Evolutionary conservation across 2,888 invertebrate genomes (phyloP).

Genomic region (Pristionchus japonicus): DNA sequence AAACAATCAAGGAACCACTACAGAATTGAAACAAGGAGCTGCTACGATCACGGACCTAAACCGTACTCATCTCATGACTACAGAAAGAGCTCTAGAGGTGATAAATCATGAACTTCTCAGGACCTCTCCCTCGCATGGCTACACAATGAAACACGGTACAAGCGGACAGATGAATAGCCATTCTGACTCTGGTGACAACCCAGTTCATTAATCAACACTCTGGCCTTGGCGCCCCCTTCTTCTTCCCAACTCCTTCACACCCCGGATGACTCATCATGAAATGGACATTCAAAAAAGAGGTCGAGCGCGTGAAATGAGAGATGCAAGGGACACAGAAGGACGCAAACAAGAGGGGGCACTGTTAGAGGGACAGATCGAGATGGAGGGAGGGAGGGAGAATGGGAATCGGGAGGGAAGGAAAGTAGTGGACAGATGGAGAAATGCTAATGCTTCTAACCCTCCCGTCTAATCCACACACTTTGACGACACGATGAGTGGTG

Average conservation of each 20-base stretch:
- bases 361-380: neutral
- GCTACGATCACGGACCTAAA: too few relatives aligned
- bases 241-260: neutral
- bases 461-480: slow-evolving; percentile 26
- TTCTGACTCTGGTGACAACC: neutral
- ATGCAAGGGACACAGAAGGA: neutral
- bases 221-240: neutral
- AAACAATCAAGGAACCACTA: too few relatives aligned
- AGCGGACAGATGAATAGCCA: neutral
- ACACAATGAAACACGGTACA: neutral
- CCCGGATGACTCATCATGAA: neutral
- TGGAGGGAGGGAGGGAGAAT: neutral
- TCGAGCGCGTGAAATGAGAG: neutral
- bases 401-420: neutral
- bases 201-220: neutral
- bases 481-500: neutral
- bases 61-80: too few relatives aligned
- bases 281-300: neutral
- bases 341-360: slow-evolving; percentile 1
- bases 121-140: neutral
- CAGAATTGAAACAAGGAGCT: too few relatives aligned
- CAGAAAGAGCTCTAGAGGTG: too few relatives aligned
- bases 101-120: too few relatives aligned
- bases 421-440: slow-evolving; percentile 35
- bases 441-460: neutral